Evolutionary conservation across 2,888 invertebrate species (phyloP).

Genomic region (Hybos culiciformis): DNA sequence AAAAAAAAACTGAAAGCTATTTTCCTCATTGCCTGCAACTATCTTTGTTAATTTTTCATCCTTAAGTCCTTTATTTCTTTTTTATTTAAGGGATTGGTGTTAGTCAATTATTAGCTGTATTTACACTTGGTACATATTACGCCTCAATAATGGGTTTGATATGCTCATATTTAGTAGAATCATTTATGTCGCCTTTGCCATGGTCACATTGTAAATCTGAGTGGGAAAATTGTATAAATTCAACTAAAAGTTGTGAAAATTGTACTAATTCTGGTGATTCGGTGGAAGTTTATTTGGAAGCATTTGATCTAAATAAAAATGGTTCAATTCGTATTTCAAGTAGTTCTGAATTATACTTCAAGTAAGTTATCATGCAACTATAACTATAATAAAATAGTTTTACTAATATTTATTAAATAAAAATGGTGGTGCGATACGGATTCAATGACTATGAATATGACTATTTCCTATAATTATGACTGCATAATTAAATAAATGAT

Average conservation of each 20-base stretch:
- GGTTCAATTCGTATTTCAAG: constrained; percentile 30
- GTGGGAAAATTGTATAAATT: constrained; percentile 34
- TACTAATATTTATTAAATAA: neutral
- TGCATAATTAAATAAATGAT: neutral
- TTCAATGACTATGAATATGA: too few relatives aligned
- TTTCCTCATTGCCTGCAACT: too few relatives aligned
- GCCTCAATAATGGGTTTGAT: constrained; percentile 48
- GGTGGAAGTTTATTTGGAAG: constrained; percentile 7
- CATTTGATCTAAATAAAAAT: constrained; percentile 6
- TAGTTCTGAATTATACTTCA: constrained; percentile 40
- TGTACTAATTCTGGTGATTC: neutral
- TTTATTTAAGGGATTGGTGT: constrained; percentile 42
- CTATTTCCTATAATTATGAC: too few relatives aligned
- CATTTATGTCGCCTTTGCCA: constrained; percentile 46
- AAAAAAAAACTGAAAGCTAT: too few relatives aligned
- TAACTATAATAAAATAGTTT: too few relatives aligned
- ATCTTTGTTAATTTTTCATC: too few relatives aligned
- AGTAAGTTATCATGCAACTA: constrained; percentile 37
- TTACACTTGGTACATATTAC: constrained; percentile 48
- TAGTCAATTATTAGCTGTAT: constrained; percentile 40
- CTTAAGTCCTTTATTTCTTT: too few relatives aligned
- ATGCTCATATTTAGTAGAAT: constrained; percentile 46
- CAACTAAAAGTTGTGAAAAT: constrained; percentile 4
- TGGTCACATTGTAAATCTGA: constrained; percentile 45
- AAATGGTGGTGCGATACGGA: neutral